Base-by-base conservation (phyloP, 2,888 invertebrate genomes). In the Sesia bembeciformis region DNA sequence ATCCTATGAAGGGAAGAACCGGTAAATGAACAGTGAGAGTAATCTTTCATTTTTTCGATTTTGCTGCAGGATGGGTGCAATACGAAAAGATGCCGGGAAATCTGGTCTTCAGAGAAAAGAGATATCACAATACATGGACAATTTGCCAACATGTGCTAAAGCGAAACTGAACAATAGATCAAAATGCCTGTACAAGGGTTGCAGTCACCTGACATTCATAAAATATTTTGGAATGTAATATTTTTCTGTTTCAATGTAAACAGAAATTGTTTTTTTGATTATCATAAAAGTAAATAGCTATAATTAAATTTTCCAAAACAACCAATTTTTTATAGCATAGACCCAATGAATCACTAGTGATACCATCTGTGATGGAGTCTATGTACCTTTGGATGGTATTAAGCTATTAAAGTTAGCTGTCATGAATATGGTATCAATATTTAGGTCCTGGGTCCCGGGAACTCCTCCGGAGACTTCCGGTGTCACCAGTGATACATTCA, bases 1-100 rank as follows among this genome's bases (percentile, higher is more conserved):
- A 60, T n/a, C n/a, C n/a, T 53, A 62, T 61, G 59, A 53, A 60
- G 4, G 56, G 57, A 53, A 62, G 62, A 60, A 60, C 61, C 39
- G 57, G 57, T 6, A 64, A 62, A 53, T 62, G 64, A 61, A 64
- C 61, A 40, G 53, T 62, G 2, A 51, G 61, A 52, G 49, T 57
- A 54, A 62, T 59, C 40, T 59, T 59, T 50, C 61, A 61, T 52
- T 53, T 54, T 39, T 54, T 56, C 53, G 59, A 62, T 57, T 62
- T 65, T 59, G 60, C 62, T 46, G 58, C 59, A 8, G 60, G 60
- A 23, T 23, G 23, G 23, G 23, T 23, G 23, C 23, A 23, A 23
- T 23, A 23, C 23, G 51, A 3, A 6, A 53, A 40, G 42, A 42
- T 42, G 5, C 5, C 42, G 46, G 23, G n/a, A 53, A 49, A 53